Conservation (phyloP, 2,113 vertebrate genomes). For the Myiozetetes cayanensis region DNA sequence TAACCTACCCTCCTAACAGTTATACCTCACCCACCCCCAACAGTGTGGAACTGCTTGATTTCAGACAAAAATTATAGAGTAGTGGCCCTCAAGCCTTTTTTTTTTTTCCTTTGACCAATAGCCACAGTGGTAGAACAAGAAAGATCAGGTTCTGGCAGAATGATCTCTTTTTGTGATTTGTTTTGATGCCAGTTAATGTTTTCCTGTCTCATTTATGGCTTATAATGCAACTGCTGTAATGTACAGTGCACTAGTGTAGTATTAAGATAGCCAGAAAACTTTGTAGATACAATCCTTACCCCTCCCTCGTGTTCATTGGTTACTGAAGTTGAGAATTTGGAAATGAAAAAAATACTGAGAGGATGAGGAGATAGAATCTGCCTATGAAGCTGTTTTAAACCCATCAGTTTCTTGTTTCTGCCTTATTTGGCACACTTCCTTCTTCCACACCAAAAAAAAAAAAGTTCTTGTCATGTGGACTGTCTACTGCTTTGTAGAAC, state of each 20-base stretch:
- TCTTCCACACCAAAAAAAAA: not conserved
- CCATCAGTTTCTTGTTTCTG: not conserved
- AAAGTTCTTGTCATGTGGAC: not conserved
- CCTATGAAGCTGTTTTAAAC: not conserved
- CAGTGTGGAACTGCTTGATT: not conserved
- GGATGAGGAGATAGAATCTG: not conserved
- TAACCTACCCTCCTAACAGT: rapidly evolving
- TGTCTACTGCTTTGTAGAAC: not conserved
- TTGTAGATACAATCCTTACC: not conserved
- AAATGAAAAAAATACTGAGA: not conserved
- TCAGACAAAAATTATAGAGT: not conserved
- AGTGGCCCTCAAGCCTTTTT: rapidly evolving
- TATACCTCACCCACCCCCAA: rapidly evolving
- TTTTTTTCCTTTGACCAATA: not conserved
- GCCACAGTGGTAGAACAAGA: not conserved
- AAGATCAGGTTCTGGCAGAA: not conserved
- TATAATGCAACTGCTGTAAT: not conserved
- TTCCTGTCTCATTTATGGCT: not conserved
- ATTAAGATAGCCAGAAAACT: not conserved
- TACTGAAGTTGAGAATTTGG: not conserved
- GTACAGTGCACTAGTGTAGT: not conserved
- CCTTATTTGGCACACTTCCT: not conserved
- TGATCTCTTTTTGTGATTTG: not conserved
- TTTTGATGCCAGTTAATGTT: not conserved
- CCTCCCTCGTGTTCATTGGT: not conserved